Percentiles rank a stretch among this genome's conserved stretches.
Conservation (phyloP, 2,113 vertebrate genomes). For the Cebus imitator region DNA sequence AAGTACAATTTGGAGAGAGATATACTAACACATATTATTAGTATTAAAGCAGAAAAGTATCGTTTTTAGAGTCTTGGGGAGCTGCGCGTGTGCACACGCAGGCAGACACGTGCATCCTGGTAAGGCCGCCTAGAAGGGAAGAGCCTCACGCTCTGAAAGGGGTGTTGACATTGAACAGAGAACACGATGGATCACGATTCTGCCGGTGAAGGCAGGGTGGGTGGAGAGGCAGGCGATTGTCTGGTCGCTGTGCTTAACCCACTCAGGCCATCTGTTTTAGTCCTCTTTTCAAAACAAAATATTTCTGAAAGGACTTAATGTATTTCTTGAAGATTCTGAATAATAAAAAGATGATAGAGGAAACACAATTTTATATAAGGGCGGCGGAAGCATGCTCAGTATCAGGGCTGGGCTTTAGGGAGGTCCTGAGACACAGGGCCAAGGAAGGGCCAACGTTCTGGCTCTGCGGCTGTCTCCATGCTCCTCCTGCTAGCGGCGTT, state of each 20-base stretch:
- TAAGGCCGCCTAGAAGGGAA: not conserved
- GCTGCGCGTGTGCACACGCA: accelerated
- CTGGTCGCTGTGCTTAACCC: accelerated
- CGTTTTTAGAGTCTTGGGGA: not conserved
- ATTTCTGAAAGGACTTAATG: too few relatives aligned
- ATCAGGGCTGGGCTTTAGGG: accelerated
- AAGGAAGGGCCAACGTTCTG: accelerated
- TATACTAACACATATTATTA: too few relatives aligned
- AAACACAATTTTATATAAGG: not conserved
- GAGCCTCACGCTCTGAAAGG: accelerated
- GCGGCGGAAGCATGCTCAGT: accelerated
- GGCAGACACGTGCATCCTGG: not conserved
- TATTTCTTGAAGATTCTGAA: not conserved
- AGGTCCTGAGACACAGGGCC: not conserved
- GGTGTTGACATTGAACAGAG: not conserved
- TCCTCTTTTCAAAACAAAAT: not conserved
- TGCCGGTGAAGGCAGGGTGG: not conserved
- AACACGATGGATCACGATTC: constrained; percentile 23
- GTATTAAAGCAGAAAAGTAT: not conserved
- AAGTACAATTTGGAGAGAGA: not conserved
- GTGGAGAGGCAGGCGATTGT: accelerated
- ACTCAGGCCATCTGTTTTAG: not conserved
- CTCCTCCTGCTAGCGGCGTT: not conserved
- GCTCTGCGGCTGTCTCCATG: not conserved
- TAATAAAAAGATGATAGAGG: not conserved